Conservation (phyloP, 2,797 vertebrate species). For the Aeoliscus strigatus region DNA sequence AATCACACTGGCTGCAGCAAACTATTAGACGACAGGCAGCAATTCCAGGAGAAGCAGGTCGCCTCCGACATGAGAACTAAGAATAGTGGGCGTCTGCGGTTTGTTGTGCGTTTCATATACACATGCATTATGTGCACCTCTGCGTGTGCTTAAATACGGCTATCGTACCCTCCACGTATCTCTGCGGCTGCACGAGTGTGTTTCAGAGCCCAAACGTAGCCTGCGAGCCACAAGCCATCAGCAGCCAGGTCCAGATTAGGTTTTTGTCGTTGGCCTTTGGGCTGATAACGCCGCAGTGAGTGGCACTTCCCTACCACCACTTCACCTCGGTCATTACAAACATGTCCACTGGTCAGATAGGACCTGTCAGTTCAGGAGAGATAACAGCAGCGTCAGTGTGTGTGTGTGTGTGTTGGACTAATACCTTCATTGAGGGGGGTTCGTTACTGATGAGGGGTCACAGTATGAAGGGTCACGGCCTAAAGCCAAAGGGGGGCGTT, state of each 20-base stretch:
- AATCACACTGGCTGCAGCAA: constrained; percentile 49
- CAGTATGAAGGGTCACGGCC: constrained; percentile 65
- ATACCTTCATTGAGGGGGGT: constrained; percentile 61
- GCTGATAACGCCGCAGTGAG: constrained; percentile 73
- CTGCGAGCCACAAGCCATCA: constrained; percentile 57
- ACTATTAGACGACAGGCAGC: constrained; percentile 45
- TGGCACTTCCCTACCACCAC: constrained; percentile 82
- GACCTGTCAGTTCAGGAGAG: constrained; percentile 82
- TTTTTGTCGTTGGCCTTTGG: constrained; percentile 66
- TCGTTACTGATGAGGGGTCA: constrained; percentile 71
- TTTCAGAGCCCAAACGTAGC: constrained; percentile 42
- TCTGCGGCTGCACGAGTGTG: constrained; percentile 36
- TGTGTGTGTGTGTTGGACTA: constrained; percentile 23
- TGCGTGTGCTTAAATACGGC: too few species aligned
- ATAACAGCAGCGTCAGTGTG: constrained; percentile 38
- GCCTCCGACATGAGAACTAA: constrained; percentile 21
- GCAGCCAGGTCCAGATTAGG: constrained; percentile 76
- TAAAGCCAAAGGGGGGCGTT: constrained; percentile 56
- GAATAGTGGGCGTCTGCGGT: constrained; percentile 25
- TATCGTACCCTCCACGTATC: constrained; percentile 36
- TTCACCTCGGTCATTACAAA: constrained; percentile 70
- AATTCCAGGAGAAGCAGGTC: constrained; percentile 30
- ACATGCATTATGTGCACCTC: constrained; percentile 9
- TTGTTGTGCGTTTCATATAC: constrained; percentile 14
- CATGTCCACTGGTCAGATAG: constrained; percentile 74